A percentile compares a stretch with the other conserved stretches of the same genome.
These are phyloP conservation scores for Pardalotus punctatus DNA, from an alignment of 2,113 vertebrate species.

Conservation along the genomic window DNA sequence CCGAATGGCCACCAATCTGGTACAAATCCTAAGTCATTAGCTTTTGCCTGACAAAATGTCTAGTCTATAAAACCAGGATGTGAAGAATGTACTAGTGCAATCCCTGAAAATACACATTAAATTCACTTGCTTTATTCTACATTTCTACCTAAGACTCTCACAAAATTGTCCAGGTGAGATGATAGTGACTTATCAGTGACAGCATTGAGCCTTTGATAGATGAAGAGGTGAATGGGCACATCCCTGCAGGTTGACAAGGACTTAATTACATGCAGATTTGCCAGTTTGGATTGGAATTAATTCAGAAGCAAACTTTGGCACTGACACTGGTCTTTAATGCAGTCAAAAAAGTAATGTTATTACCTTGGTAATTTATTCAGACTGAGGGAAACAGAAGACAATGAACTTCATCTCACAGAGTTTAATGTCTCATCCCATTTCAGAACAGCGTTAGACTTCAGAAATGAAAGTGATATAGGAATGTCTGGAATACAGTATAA, in stretches of 20 bases:
- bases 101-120: background rate
- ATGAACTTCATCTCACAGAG: conserved; percentile 33
- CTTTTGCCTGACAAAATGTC: background rate
- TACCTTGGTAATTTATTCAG: conserved; percentile 43
- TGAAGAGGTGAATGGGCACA: background rate
- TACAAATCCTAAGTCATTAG: background rate
- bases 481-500: conserved; percentile 49
- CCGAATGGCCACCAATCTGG: background rate
- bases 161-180: background rate
- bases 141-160: background rate
- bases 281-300: background rate
- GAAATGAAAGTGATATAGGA: background rate
- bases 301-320: background rate
- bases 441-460: background rate
- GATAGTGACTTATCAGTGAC: background rate
- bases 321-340: background rate
- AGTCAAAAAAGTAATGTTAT: background rate
- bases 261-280: background rate
- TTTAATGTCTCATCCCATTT: conserved; percentile 36
- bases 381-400: background rate
- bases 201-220: background rate
- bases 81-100: background rate
- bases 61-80: background rate
- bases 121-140: background rate
- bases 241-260: background rate